Base-by-base conservation (phyloP, 1,140 invertebrate species). In the Zaprionus nigranus region DNA sequence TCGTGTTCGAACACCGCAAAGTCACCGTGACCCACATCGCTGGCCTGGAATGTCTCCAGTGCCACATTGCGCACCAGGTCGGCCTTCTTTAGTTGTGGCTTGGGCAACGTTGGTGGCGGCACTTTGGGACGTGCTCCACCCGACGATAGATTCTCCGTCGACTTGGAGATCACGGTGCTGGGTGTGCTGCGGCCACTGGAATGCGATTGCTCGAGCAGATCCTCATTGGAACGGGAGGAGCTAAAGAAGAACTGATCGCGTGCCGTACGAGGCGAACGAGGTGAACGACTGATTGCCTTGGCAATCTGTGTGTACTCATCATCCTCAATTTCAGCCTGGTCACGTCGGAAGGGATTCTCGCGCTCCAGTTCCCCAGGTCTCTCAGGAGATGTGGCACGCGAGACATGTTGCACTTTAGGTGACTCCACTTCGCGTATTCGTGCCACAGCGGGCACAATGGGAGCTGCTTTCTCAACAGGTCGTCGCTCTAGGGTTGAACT, bases 1-100 rank as follows among this genome's bases (percentile, higher is more conserved):
- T 93, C 90, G 63, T 93, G 92, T 58, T 92, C 92, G 66, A 92
- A 93, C 15, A 92, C 91, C 1, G 91, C 76, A 58, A 93, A 92
- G 61, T 93, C 91, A 9, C 91, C 91, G 12, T 93, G 85, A 1
- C 91, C 91, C 56, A 93, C 82, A 67, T 93, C 92, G 22, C 67
- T 83, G 68, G 79, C 81, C 65, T 92, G 91, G 51, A 93, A 91
- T 9, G 77, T 85, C 46, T 92, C 90, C 28, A 93, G 74, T 1
- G 91, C 92, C 20, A 81, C 74, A 58, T 93, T 93, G 5, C 82
- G 80, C 38, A 91, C 79, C 20, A 93, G 61, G 60, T 93, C 81
- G 17, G 92, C 92, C 57, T 88, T 87, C 71, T 93, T 93, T 0
- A 93, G 68, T 66, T 84, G 82, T 24, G 92, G 92, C 46, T 92